Evolutionary conservation across 2,888 invertebrate genomes (phyloP).

Genomic region (Luperina nickerlii): DNA sequence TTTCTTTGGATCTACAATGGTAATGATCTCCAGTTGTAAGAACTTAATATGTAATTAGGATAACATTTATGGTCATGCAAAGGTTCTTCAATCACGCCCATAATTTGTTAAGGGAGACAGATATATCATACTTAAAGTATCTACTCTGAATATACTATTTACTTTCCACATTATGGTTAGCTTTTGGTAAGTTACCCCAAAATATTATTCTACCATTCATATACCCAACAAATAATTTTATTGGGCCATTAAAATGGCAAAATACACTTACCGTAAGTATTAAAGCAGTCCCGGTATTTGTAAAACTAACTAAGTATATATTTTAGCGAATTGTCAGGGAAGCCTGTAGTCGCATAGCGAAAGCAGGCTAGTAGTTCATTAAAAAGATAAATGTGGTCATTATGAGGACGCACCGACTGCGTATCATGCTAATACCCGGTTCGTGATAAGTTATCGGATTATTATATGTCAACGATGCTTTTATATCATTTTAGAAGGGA

Average conservation of each 20-base stretch:
- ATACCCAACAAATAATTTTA: slow-evolving; percentile 38
- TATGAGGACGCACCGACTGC: slow-evolving; percentile 80
- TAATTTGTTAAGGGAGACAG: neutral
- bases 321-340: slow-evolving; percentile 76
- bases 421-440: slow-evolving; percentile 77
- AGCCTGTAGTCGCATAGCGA: slow-evolving; percentile 81
- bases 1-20: slow-evolving; percentile 42
- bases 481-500: slow-evolving; percentile 44
- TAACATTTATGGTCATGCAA: slow-evolving; percentile 22
- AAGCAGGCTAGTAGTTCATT: slow-evolving; percentile 85
- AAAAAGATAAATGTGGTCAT: slow-evolving; percentile 88
- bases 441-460: slow-evolving; percentile 70
- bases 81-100: slow-evolving; percentile 1
- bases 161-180: neutral
- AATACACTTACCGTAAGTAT: slow-evolving; percentile 78
- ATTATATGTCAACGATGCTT: slow-evolving; percentile 51
- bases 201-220: slow-evolving; percentile 18
- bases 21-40: slow-evolving; percentile 43
- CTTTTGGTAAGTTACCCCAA: neutral
- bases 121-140: neutral
- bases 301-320: slow-evolving; percentile 80
- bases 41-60: slow-evolving; percentile 45
- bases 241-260: slow-evolving; percentile 75
- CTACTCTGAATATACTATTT: neutral
- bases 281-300: slow-evolving; percentile 75